Conservation (phyloP, 2,888 invertebrate species). For the Pyrgus malvae region DNA sequence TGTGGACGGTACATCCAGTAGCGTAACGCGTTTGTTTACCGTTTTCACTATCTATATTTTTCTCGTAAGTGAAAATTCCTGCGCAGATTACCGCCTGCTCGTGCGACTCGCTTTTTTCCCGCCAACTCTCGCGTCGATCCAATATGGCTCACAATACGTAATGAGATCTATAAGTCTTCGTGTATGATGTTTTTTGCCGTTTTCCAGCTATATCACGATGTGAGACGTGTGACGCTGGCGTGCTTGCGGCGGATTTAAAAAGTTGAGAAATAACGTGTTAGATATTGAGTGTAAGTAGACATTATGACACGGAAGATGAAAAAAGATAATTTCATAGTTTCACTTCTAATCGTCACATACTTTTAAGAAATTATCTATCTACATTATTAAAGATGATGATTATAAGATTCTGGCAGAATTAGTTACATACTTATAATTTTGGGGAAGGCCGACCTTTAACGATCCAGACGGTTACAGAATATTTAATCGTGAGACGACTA, state of each 20-base stretch:
- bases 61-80: slow-evolving; percentile 70
- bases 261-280: background rate
- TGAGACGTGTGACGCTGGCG: background rate
- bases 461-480: too few species aligned
- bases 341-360: too few species aligned
- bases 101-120: slow-evolving; percentile 30
- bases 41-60: slow-evolving; percentile 76
- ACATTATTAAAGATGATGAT: too few species aligned
- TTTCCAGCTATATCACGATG: background rate
- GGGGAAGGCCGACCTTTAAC: too few species aligned
- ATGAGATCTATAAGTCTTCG: slow-evolving; percentile 29
- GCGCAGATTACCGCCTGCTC: slow-evolving; percentile 38
- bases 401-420: too few species aligned
- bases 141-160: slow-evolving; percentile 32
- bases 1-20: slow-evolving; percentile 47
- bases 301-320: background rate
- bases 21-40: slow-evolving; percentile 61
- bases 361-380: too few species aligned
- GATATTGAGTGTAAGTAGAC: background rate
- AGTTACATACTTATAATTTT: too few species aligned
- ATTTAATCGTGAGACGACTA: too few species aligned
- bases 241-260: background rate
- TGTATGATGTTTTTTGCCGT: slow-evolving; percentile 9
- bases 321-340: background rate
- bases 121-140: slow-evolving; percentile 25